Conservation (phyloP, 2,888 invertebrate genomes). For the Venusia cambrica region DNA sequence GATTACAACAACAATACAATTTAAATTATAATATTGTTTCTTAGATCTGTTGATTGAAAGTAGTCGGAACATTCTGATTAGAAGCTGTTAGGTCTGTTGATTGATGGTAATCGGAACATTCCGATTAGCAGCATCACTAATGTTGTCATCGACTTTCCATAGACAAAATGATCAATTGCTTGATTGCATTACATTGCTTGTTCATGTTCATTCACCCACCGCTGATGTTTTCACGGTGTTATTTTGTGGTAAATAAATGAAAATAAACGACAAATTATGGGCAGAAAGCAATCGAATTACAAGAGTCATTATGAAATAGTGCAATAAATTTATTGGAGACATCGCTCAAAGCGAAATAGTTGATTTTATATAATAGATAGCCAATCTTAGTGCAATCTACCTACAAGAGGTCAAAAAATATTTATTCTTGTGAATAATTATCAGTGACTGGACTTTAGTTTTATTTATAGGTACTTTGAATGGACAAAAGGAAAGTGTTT, state of each 20-base stretch:
- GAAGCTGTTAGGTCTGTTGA: too few species aligned
- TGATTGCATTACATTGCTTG: too few species aligned
- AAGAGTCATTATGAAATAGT: constrained; percentile 60
- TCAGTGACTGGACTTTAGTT: constrained; percentile 57
- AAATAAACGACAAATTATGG: constrained; percentile 66
- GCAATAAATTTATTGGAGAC: constrained; percentile 60
- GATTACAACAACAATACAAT: too few species aligned
- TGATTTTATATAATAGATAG: constrained; percentile 47
- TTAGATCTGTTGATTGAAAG: too few species aligned
- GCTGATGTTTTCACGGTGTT: constrained; percentile 79
- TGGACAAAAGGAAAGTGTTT: constrained; percentile 54
- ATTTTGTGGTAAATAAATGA: constrained; percentile 74
- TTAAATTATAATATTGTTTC: too few species aligned
- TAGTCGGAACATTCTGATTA: too few species aligned
- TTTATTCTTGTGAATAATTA: constrained; percentile 67
- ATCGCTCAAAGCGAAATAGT: constrained; percentile 47
- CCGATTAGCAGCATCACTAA: constrained; percentile 37
- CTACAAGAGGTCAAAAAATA: constrained; percentile 65
- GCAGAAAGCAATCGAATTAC: constrained; percentile 53
- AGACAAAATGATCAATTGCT: constrained; percentile 70
- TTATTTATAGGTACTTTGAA: constrained; percentile 53
- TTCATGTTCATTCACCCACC: constrained; percentile 81
- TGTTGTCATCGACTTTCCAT: constrained; percentile 47
- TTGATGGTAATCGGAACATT: constrained; percentile 25
- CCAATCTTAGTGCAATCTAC: constrained; percentile 73